Evolutionary conservation across 1,140 invertebrate genomes (phyloP), one percentile per base, ranked within the genome.

Genomic region (Andricus grossulariae): DNA sequence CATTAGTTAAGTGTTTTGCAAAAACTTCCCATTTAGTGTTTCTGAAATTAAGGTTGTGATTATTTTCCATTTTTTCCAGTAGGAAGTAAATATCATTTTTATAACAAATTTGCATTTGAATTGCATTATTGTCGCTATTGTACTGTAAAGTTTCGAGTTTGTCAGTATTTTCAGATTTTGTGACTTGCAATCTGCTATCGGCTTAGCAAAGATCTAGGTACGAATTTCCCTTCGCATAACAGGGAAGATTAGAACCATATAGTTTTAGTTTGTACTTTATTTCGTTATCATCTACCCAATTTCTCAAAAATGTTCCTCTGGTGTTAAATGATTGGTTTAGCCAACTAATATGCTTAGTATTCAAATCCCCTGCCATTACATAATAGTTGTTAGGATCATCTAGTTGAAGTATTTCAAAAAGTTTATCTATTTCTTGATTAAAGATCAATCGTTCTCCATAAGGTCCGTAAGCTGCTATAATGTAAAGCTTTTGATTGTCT

Each of bases 401-500:
- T 12, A 74, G 45, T 0, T 74, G n/a, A 16, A 66, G 55, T 13
- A 13, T 51, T 4, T 55, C 12, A 45, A 55, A 73, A 0, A 73
- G 16, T 3, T 39, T 6, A n/a, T 52, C 11, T n/a, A 73, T 25
- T 32, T 73, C 72, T 4, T 25, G 13, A 15, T 19, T 73, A 39
- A 73, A 73, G 8, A 0, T 55, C 8, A 6, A 11, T 5, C n/a
- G 6, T 45, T 73, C 32, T 51, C 16, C 25, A 12, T 54, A 45
- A 8, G 51, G 11, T 16, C 52, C 51, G 50, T 55, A 73, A 7
- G 52, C 16, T 57, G 54, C 87, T 87, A 91, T 92, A 32, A 32
- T 32, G 25, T 32, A 32, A 32, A 32, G 25, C 4, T 32, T 32
- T 32, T 32, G 25, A 5, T 92, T 90, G 88, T 76, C 91, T 19